These are phyloP conservation scores for Craseonycteris thonglongyai DNA, from an alignment of 2,113 vertebrate species.

Conservation along the genomic window DNA sequence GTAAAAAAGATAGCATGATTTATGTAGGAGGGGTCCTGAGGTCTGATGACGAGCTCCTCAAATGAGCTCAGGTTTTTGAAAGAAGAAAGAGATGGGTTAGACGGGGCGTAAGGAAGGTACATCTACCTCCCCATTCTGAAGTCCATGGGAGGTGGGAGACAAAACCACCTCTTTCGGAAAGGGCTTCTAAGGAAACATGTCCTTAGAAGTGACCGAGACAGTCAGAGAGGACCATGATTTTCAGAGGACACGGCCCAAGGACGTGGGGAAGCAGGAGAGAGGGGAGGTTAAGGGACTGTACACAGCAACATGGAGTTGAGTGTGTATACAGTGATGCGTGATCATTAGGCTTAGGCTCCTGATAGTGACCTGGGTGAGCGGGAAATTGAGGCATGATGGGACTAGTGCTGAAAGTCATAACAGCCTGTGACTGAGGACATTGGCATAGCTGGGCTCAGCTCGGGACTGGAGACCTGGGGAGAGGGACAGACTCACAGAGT, in stretches of 20 bases:
- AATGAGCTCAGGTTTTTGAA: neutral
- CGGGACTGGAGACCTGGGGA: neutral
- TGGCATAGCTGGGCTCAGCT: neutral
- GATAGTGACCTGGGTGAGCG: rapidly evolving
- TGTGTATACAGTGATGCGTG: neutral
- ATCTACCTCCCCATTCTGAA: neutral
- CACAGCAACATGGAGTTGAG: neutral
- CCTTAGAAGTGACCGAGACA: neutral
- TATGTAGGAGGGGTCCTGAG: neutral
- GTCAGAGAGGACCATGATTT: neutral
- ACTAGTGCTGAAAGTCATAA: neutral
- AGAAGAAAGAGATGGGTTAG: neutral
- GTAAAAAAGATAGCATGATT: neutral
- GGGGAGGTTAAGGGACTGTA: rapidly evolving
- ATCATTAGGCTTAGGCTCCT: neutral
- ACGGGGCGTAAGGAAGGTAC: neutral
- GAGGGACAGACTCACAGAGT: neutral
- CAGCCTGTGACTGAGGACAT: neutral
- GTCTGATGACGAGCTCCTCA: neutral
- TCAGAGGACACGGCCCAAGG: neutral
- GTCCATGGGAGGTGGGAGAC: neutral
- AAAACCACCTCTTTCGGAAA: neutral
- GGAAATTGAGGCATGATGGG: neutral
- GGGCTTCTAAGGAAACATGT: neutral
- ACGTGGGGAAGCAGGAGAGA: neutral